Evolutionary conservation across 2,888 invertebrate species (phyloP).

Genomic region (Capitulum mitella): DNA sequence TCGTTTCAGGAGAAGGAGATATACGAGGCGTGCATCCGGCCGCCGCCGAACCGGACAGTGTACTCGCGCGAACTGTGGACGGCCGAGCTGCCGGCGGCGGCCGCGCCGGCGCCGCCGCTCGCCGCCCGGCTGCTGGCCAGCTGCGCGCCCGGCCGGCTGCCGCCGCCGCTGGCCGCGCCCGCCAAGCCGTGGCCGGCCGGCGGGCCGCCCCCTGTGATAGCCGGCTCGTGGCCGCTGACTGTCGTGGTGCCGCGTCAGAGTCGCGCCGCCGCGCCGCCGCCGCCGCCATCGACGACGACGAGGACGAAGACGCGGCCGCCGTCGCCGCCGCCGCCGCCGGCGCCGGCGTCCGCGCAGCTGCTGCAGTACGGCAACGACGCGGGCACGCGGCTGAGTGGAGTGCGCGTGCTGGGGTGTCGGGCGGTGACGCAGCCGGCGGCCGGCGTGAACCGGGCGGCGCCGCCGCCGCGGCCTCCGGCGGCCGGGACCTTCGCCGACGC

Average conservation of each 20-base stretch:
- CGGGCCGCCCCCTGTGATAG: not conserved
- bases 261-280: not conserved
- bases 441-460: not conserved
- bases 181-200: not conserved
- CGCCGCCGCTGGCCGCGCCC: too few species aligned
- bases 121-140: not conserved
- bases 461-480: not conserved
- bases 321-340: not conserved
- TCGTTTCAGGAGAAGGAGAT: conserved; percentile 19
- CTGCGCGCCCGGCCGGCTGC: too few species aligned
- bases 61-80: conserved; percentile 6
- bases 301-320: not conserved
- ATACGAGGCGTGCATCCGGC: conserved; percentile 10
- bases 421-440: not conserved
- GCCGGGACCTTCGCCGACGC: not conserved
- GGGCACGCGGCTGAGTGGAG: not conserved
- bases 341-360: not conserved
- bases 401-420: not conserved
- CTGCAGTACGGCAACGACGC: conserved; percentile 2
- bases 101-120: not conserved
- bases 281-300: not conserved
- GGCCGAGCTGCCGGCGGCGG: not conserved
- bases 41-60: conserved; percentile 18
- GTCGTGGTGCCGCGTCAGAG: conserved; percentile 1
- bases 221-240: not conserved